Base-by-base conservation (phyloP, 1,140 invertebrate genomes). In the Oryzaephilus surinamensis region DNA sequence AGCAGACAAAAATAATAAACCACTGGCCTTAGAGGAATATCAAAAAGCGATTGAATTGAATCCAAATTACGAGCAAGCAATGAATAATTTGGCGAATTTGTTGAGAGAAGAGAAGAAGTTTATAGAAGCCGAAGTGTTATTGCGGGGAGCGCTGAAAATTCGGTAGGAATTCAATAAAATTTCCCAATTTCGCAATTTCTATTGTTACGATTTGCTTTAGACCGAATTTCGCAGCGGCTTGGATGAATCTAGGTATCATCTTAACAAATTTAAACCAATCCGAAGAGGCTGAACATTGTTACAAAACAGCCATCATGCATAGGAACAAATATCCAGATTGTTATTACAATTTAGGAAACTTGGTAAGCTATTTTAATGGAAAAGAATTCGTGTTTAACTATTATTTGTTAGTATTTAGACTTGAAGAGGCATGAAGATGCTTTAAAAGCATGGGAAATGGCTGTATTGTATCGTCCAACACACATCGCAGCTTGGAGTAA, bases 221-320 rank as follows among this genome's bases (percentile, higher is more conserved):
- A 49, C 67, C 77, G 32, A 79, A 87, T 54, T 97, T 97, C 74
- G 81, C 93, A 4, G 83, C 89, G 10, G 93, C 91, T 2, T 97
- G 92, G 92, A 97, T 97, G 92, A 97, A 98, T 67, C 67, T 97
- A 13, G 93, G 92, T 8, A 96, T 96, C 50, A 81, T 95, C 28
- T 70, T 93, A 42, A 79, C 88, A 2, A 72, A 75, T 10, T 64
- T 80, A 26, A 79, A 81, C 42, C 76, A 81, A 48, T 76, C 74
- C 41, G 53, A 73, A 11, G 76, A 85, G 55, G 79, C 91, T 2
- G 73, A 92, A 56, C 53, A 59, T 10, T 85, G 88, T 55, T 97
- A 95, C 55, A 65, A 74, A 46, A 82, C 65, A 27, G 91, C 90
- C 3, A 61, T 97, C 1, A 67, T 58, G 19, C 71, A 85, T 60